phyloP scores from a whole-genome alignment of 2,888 invertebrate genomes.

The Branchellion lobata region DNA sequence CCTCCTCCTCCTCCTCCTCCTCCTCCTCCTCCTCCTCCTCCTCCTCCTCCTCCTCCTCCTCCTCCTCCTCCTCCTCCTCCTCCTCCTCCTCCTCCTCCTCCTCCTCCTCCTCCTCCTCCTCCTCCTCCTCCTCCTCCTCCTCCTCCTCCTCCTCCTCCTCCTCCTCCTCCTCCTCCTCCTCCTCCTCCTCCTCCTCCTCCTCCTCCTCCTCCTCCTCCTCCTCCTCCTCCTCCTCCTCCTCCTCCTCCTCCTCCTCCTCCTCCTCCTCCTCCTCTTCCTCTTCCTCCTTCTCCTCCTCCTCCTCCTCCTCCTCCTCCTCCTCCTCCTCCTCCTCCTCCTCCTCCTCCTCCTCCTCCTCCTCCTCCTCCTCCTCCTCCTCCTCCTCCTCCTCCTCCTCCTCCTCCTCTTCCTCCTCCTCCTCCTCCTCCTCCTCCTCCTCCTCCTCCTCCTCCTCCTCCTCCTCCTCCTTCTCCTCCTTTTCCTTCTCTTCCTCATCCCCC shows the following conservation, averaged over 20 bases:
- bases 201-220: not conserved
- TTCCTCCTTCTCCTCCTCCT: conserved; percentile 7
- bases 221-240: conserved; percentile 14
- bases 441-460: conserved; percentile 1
- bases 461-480: not conserved
- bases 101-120: not conserved
- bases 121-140: not conserved
- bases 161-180: conserved; percentile 6
- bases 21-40: not conserved
- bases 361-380: conserved; percentile 32
- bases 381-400: conserved; percentile 12
- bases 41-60: not conserved
- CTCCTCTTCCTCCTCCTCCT: conserved; percentile 2
- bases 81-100: not conserved
- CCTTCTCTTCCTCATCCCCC: too few relatives aligned
- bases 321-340: not conserved
- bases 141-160: not conserved
- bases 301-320: conserved; percentile 5
- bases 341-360: conserved; percentile 3
- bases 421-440: conserved; percentile 20
- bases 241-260: not conserved
- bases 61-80: not conserved
- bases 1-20: not conserved
- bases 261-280: conserved; percentile 1
- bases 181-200: not conserved